These are phyloP conservation scores for Ferdinandea cuprea DNA, from an alignment of 2,888 invertebrate genomes.

Conservation along the genomic window DNA sequence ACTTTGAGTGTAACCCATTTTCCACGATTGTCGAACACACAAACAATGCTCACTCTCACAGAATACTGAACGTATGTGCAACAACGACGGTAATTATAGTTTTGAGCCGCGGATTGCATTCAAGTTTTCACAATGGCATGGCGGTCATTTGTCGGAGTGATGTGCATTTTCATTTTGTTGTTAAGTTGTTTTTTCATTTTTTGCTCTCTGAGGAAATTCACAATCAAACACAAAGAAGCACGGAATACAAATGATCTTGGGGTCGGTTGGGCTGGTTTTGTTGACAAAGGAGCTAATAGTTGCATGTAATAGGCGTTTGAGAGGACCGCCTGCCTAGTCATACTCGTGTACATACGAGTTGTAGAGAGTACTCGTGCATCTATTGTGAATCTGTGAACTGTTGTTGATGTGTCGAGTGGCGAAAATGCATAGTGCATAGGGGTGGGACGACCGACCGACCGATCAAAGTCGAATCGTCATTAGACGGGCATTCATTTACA, in stretches of 20 bases:
- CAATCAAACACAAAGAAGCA: constrained; percentile 41
- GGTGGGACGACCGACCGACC: background rate
- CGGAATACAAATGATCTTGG: constrained; percentile 62
- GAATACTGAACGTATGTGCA: background rate
- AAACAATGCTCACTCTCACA: constrained; percentile 60
- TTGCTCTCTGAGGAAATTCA: constrained; percentile 5
- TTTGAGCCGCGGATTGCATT: constrained; percentile 61
- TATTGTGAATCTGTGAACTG: constrained; percentile 3
- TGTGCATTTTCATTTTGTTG: constrained; percentile 34
- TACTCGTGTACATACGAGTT: background rate
- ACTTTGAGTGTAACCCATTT: constrained; percentile 53
- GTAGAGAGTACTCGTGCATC: background rate
- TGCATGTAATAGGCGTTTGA: constrained; percentile 26
- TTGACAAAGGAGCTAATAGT: constrained; percentile 63
- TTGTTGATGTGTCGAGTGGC: constrained; percentile 27
- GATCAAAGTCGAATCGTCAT: constrained; percentile 27
- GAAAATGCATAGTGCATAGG: constrained; percentile 17
- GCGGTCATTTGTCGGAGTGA: constrained; percentile 56
- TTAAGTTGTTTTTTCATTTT: background rate
- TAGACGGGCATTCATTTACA: constrained; percentile 38
- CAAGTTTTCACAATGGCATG: constrained; percentile 61
- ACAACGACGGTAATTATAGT: constrained; percentile 65
- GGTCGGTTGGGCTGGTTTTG: constrained; percentile 23
- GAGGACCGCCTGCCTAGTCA: constrained; percentile 20
- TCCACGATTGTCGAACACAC: constrained; percentile 66